Conservation (phyloP, 1,140 invertebrate species). For the Pseudoatta argentina region DNA sequence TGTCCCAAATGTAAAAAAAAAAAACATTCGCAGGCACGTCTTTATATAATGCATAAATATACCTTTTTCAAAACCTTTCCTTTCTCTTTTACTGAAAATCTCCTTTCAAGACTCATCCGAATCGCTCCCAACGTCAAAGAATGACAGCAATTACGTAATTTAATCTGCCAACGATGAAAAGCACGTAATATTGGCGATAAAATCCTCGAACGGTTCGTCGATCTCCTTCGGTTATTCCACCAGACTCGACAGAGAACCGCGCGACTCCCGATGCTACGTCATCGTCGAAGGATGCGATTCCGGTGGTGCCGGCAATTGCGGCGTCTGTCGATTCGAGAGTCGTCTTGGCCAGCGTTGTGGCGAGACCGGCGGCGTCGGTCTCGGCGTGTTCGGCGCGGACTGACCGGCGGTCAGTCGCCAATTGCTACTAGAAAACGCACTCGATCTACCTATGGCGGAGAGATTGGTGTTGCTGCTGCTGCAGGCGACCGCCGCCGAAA, state of each 20-base stretch:
- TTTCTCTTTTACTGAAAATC: background rate
- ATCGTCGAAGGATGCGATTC: conserved; percentile 78
- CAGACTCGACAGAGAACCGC: conserved; percentile 63
- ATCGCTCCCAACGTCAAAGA: background rate
- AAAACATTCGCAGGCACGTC: conserved; percentile 29
- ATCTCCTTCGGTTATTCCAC: conserved; percentile 26
- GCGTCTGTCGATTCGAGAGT: conserved; percentile 74
- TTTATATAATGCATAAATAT: background rate
- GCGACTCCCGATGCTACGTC: conserved; percentile 70
- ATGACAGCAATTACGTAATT: background rate
- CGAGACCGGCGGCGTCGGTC: conserved; percentile 87
- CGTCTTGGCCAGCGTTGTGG: conserved; percentile 86
- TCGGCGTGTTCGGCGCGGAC: conserved; percentile 87
- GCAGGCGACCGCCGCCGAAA: conserved; percentile 86
- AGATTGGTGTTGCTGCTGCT: conserved; percentile 84
- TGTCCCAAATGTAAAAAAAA: conserved; percentile 23
- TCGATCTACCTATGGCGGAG: conserved; percentile 73
- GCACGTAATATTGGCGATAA: background rate
- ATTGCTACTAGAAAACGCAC: conserved; percentile 72
- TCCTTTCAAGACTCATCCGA: background rate
- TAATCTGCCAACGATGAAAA: background rate
- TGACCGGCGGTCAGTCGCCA: conserved; percentile 80
- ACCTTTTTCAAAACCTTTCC: conserved; percentile 10
- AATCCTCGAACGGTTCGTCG: background rate
- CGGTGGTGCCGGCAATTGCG: conserved; percentile 75